Base-by-base conservation (phyloP, 2,797 vertebrate genomes). In the Euphonia xanthogaster region DNA sequence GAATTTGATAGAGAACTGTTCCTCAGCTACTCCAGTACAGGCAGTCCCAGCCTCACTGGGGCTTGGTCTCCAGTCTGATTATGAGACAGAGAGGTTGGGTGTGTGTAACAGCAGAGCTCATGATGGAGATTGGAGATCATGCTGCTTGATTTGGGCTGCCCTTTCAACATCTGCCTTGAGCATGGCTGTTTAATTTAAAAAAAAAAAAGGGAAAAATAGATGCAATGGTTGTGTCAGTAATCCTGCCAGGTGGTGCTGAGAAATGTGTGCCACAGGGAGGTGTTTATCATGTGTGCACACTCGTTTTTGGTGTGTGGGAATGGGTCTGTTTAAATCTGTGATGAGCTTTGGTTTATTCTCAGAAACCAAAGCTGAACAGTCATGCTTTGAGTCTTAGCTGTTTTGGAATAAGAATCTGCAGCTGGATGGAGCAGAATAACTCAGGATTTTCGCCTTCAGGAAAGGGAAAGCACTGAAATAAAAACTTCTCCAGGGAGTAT, bases 341-440 rank as follows among this genome's bases (percentile, higher is more conserved):
- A 31, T 13, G 77, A 72, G 37, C 66, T 86, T 75, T 40, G 77
- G 24, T 86, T 92, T 84, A 37, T 50, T 87, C 60, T 67, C 71
- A 79, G 83, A 27, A 82, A 40, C 16, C 23, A 65, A 86, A 95
- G 73, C 44, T 92, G 90, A 85, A 53, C 55, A 89, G 37, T 66
- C 76, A 40, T 40, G 24, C 53, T 91, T 68, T 47, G 83, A 86
- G 42, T 20, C 68, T 47, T 21, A 22, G 40, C 35, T 90, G 55
- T 88, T 57, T 67, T 22, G 67, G 84, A 74, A 19, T 7, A 60
- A 73, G 62, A 45, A 50, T 60, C 44, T 60, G 27, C 47, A 80
- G 50, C 65, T 42, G 54, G 21, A 1, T 18, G 10, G 40, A 57
- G 73, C 63, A 72, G 55, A 53, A 8, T 19, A 66, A 2, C 51